Evolutionary conservation across 2,888 invertebrate species (phyloP), one percentile per base, ranked within the genome.

Genomic region (Norana najaformis): DNA sequence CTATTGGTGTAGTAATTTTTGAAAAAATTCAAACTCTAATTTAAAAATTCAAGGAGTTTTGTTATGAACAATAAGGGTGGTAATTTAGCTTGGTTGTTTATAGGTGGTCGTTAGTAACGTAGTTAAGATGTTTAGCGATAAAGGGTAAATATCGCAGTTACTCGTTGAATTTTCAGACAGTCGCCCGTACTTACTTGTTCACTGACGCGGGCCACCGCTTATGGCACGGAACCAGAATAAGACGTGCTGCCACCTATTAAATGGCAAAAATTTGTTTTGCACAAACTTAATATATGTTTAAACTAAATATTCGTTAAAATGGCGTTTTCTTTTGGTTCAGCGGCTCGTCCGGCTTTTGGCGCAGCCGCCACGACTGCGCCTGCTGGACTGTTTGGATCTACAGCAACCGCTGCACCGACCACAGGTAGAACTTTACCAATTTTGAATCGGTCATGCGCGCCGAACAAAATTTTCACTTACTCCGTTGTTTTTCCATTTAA

Each of bases 351-450:
- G 23, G 88, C 88, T 37, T 88, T 88, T 39, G 88, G 88, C 34
- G 30, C 88, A 88, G 47, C 39, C n/a, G 37, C 88, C 20, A 88
- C 88, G 47, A 88, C 88, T 39, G 39, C 88, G 39, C 34, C 88
- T n/a, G 38, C 41, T 88, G 88, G 88, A 20, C 18, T 88, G 0
- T 85, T 85, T 85, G 85, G 85, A 85, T 85, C 85, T 23, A 85
- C 85, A 36, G 85, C 36, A 35, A 85, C 85, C 23, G 35, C 85
- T 36, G 85, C 85, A 36, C 85, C 85, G 37, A 23, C 36, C 14
- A 85, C 85, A 36, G 85, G 85, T 85, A 23, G 6, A n/a, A 35
- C 18, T 47, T 69, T 11, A 69, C 69, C 69, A n/a, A 69, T n/a
- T 69, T 69, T 69, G 69, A 69, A 69, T 69, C 69, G 69, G 30